These are phyloP conservation scores for Spea multiplicata DNA, from an alignment of 2,113 vertebrate species.

Conservation along the genomic window DNA sequence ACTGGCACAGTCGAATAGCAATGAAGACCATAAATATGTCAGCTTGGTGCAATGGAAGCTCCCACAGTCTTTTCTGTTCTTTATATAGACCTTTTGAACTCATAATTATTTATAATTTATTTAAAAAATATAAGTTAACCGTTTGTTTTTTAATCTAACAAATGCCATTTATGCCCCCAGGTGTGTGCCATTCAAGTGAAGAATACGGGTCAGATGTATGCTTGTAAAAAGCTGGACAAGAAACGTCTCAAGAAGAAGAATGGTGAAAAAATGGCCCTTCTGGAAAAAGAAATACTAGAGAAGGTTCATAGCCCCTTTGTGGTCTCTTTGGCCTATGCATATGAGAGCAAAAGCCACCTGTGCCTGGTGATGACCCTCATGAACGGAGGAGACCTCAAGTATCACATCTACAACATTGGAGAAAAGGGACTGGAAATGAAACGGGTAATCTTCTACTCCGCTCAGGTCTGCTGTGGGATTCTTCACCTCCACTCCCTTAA, in stretches of 20 bases:
- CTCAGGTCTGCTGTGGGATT: constrained; percentile 84
- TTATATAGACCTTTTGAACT: no score
- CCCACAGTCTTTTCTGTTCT: no score
- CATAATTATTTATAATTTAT: no score
- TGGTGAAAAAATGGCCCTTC: constrained; percentile 87
- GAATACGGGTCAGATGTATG: constrained; percentile 92
- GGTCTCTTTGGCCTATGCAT: constrained; percentile 85
- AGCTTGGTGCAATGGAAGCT: no score
- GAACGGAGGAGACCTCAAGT: constrained; percentile 93
- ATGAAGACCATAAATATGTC: no score
- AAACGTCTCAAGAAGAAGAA: constrained; percentile 88
- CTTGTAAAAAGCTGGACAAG: constrained; percentile 92
- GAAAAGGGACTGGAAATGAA: constrained; percentile 79
- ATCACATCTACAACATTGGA: constrained; percentile 88
- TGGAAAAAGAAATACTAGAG: constrained; percentile 90
- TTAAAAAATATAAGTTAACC: no score
- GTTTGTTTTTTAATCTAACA: neutral
- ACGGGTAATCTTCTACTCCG: constrained; percentile 83
- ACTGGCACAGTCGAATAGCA: no score
- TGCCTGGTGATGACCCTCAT: constrained; percentile 95
- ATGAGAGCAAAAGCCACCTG: constrained; percentile 82
- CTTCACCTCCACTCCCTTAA: constrained; percentile 82
- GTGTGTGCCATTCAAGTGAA: constrained; percentile 90
- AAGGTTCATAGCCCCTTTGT: constrained; percentile 85
- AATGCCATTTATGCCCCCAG: constrained; percentile 59